These are phyloP conservation scores for Latrodectus hesperus DNA, from an alignment of 2,888 invertebrate species.

Conservation along the genomic window DNA sequence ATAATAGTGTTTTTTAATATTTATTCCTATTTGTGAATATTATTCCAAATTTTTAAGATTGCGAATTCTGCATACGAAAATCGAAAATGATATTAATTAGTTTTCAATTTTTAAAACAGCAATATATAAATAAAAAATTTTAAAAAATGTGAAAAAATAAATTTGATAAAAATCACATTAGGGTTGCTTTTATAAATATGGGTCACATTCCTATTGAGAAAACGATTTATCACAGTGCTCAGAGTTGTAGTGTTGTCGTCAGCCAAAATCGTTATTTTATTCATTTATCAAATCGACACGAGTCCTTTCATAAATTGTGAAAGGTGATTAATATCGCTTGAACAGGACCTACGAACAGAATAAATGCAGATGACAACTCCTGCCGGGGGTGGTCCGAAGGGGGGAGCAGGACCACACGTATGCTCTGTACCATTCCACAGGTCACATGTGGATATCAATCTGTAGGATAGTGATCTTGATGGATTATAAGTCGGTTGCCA, in stretches of 20 bases:
- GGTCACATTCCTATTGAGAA: not conserved
- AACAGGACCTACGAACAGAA: not conserved
- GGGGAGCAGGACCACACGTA: conserved; percentile 16
- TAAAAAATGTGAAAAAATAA: too few species aligned
- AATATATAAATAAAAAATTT: too few species aligned
- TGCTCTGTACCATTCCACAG: not conserved
- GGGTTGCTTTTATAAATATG: too few species aligned
- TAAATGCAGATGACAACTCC: conserved; percentile 28
- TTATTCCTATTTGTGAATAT: too few species aligned
- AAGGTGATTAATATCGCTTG: conserved; percentile 44
- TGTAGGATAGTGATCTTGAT: conserved; percentile 58
- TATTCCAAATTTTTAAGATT: too few species aligned
- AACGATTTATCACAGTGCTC: not conserved
- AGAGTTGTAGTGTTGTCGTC: not conserved
- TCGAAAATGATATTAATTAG: too few species aligned
- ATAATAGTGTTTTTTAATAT: too few species aligned
- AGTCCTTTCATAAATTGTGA: conserved; percentile 32
- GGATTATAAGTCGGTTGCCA: conserved; percentile 22
- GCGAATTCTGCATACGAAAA: too few species aligned
- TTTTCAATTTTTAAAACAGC: too few species aligned
- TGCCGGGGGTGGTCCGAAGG: not conserved
- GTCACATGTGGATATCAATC: not conserved
- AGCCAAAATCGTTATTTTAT: conserved; percentile 12
- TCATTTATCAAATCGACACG: conserved; percentile 34
- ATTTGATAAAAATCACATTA: too few species aligned